Percentiles rank a stretch among this genome's conserved stretches.
These are phyloP conservation scores for Sandelia bainsii DNA, from an alignment of 2,797 vertebrate genomes.

Conservation along the genomic window DNA sequence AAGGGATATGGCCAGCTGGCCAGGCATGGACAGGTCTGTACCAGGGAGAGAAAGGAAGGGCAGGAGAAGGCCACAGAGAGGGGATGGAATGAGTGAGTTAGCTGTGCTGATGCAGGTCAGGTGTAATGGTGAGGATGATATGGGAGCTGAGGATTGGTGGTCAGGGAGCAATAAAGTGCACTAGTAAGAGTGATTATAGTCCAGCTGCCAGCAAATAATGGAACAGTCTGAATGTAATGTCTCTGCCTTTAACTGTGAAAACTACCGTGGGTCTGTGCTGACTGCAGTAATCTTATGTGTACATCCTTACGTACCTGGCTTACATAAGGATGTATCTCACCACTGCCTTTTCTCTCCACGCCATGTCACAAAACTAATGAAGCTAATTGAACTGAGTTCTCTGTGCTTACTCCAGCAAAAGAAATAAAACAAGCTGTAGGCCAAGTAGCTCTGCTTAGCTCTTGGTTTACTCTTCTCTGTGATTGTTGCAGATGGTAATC, in stretches of 20 bases:
- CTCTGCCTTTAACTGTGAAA: constrained; percentile 52
- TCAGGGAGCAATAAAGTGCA: constrained; percentile 75
- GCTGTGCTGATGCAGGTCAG: constrained; percentile 74
- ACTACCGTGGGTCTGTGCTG: constrained; percentile 30
- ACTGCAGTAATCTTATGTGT: constrained; percentile 38
- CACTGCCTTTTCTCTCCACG: constrained; percentile 16
- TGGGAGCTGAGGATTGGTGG: constrained; percentile 69
- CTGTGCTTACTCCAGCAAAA: constrained; percentile 54
- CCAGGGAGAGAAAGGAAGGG: constrained; percentile 71
- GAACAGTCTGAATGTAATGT: constrained; percentile 58
- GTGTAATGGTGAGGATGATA: constrained; percentile 77
- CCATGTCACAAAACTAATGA: constrained; percentile 54
- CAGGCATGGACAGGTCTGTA: constrained; percentile 76
- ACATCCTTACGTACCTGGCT: too few species aligned
- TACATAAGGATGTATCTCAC: constrained; percentile 25
- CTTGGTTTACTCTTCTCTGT: constrained; percentile 59
- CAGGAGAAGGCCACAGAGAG: constrained; percentile 69
- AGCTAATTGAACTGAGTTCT: constrained; percentile 42
- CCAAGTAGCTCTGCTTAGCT: constrained; percentile 53
- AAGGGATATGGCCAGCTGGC: constrained; percentile 84
- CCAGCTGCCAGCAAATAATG: constrained; percentile 71
- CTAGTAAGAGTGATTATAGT: constrained; percentile 74
- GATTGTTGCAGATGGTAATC: constrained; percentile 75
- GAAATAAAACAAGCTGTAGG: constrained; percentile 55
- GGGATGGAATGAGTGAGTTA: constrained; percentile 65